Conservation (phyloP, 2,113 vertebrate genomes). For the Grantiella picta region DNA sequence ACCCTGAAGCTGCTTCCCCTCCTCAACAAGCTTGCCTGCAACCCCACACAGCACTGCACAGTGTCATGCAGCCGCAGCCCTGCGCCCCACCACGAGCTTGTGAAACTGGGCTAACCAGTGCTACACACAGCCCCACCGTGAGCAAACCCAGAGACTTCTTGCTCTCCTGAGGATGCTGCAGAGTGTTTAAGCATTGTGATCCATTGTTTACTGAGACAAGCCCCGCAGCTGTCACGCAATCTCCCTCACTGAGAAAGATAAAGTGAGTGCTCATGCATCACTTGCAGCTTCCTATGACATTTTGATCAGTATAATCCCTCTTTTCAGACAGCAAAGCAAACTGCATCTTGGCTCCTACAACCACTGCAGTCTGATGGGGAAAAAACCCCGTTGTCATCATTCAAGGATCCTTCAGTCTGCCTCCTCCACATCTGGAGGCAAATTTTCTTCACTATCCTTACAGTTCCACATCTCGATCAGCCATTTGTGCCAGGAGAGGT, state of each 20-base stretch:
- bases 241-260: neutral
- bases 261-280: conserved; percentile 39
- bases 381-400: neutral
- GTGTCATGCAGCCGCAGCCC: neutral
- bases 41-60: accelerated
- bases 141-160: neutral
- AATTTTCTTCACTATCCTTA: neutral
- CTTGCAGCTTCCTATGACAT: conserved; percentile 23
- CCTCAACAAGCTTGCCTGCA: neutral
- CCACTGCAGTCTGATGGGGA: neutral
- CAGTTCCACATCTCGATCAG: neutral
- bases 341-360: neutral
- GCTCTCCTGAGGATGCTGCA: neutral
- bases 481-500: neutral
- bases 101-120: neutral
- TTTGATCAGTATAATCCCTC: conserved; percentile 24
- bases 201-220: conserved; percentile 2
- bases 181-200: neutral
- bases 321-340: conserved; percentile 17
- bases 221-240: neutral
- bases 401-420: neutral
- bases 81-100: neutral
- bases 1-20: neutral
- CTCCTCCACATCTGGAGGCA: neutral
- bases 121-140: neutral